Evolutionary conservation across 2,888 invertebrate species (phyloP).

Genomic region (Heteromyza rotundicornis): DNA sequence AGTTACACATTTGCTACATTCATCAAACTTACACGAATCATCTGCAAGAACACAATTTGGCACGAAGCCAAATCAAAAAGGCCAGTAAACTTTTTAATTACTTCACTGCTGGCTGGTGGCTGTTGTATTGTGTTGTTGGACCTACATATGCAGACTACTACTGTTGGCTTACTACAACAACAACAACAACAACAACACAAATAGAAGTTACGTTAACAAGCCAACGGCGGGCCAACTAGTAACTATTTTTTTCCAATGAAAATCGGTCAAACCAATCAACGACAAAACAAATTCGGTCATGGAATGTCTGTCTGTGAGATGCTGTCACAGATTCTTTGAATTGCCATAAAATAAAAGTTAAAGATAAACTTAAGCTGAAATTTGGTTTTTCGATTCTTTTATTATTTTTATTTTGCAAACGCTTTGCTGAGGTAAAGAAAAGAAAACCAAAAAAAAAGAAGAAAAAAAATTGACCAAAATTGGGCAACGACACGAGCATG

Average conservation of each 20-base stretch:
- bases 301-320: background rate
- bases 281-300: conserved; percentile 13
- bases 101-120: background rate
- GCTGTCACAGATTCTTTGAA: background rate
- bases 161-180: no score
- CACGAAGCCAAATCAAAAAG: background rate
- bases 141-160: no score
- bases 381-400: no score
- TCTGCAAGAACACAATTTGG: background rate
- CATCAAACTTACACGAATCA: no score
- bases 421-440: background rate
- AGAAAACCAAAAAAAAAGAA: background rate
- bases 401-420: background rate
- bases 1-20: no score
- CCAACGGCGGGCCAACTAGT: background rate
- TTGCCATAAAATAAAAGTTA: background rate
- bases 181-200: background rate
- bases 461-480: background rate
- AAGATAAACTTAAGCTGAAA: no score
- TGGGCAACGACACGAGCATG: background rate
- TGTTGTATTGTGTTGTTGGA: no score
- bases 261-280: conserved; percentile 52
- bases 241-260: conserved; percentile 41
- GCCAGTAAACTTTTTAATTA: background rate
- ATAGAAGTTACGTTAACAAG: background rate